phyloP scores from a whole-genome alignment of 2,113 vertebrate genomes.

The Ptilorrhoa leucosticta region DNA sequence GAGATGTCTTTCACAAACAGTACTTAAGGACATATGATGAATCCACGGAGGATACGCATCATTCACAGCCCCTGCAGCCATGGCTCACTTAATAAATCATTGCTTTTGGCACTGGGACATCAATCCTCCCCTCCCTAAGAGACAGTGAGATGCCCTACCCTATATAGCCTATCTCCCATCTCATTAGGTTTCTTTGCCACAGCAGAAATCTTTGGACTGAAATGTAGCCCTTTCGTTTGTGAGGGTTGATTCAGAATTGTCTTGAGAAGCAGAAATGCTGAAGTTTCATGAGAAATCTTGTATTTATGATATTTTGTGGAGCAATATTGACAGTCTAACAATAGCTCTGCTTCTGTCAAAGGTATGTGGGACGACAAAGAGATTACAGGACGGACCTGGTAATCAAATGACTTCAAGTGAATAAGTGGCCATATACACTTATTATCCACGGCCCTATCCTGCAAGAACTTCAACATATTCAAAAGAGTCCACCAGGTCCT shows the following conservation, averaged over 20 bases:
- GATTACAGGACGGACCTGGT: background rate
- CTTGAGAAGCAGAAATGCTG: background rate
- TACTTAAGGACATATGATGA: conserved; percentile 26
- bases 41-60: background rate
- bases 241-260: background rate
- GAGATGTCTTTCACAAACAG: conserved; percentile 18
- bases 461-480: background rate
- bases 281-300: background rate
- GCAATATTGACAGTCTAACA: background rate
- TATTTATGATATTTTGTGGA: background rate
- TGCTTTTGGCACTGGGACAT: background rate
- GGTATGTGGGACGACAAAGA: background rate
- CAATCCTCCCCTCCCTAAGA: background rate
- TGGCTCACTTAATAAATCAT: conserved; percentile 35
- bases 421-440: background rate
- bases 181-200: background rate
- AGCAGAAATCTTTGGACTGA: background rate
- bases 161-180: background rate
- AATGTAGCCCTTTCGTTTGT: background rate
- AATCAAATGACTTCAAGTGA: background rate
- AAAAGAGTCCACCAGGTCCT: background rate
- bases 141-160: background rate
- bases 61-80: background rate
- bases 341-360: background rate
- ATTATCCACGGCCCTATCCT: background rate